Base-by-base conservation (phyloP, 2,888 invertebrate genomes). In the Thysanoteuthis rhombus region DNA sequence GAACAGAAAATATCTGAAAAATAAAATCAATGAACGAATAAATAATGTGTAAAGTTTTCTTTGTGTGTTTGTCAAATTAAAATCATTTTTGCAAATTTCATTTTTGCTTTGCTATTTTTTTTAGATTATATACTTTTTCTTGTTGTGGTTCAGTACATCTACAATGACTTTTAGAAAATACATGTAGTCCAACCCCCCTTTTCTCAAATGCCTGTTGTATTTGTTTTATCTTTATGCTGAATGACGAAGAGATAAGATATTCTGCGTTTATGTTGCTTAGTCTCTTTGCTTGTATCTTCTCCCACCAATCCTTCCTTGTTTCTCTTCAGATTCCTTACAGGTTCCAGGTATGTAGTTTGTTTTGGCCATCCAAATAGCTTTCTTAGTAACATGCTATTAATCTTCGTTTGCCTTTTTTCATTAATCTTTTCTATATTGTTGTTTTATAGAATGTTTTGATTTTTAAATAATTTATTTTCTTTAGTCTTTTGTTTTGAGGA, bases 161-260 rank as follows among this genome's bases (percentile, higher is more conserved):
- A 58, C 28, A 58, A 58, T 32, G 58, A 58, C 58, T 32, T 58
- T 32, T 45, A 16, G 19, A 19, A 45, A 45, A 45, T 12, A 6
- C 8, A 32, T 28, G 25, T 58, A 6, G 25, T 25, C 32, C 10
- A 25, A 32, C 8, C 8, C 52, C 52, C 28, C 25, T 58, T 25
- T 52, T 52, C 52, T 58, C 25, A 32, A 58, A 28, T 58, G 32
- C 58, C 58, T 32, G 32, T 58, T 58, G 58, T 58, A 25, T 58
- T 58, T 58, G 12, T 16, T 45, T 8, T 28, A 8, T 58, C 25
- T 25, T 58, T 32, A 58, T 32, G 58, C 5, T 25, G 25, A 58
- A 58, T 25, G 25, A 58, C n/a, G 10, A 58, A 36, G 47, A 93
- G 90, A 75, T 28, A 58, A 93, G 58, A 45, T 92, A 94, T 42